A percentile compares a stretch with the other conserved stretches of the same genome.
These are phyloP conservation scores for Ridgeia piscesae DNA, from an alignment of 1,140 invertebrate species.

Conservation along the genomic window DNA sequence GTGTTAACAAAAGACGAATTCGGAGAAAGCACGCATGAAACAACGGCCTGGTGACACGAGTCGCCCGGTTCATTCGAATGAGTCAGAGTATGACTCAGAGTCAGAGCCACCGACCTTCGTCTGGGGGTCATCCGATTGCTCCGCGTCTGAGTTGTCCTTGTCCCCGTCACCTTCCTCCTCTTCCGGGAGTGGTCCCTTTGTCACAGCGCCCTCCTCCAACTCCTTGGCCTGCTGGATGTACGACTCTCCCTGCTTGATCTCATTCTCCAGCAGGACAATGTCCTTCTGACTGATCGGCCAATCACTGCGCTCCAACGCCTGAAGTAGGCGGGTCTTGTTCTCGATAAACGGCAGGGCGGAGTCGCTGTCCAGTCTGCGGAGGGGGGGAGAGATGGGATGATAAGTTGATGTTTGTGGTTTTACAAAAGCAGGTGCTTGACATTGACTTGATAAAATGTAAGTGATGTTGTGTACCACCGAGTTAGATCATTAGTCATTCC, in stretches of 20 bases:
- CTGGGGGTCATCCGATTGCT: constrained; percentile 11
- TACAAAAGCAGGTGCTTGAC: too few species aligned
- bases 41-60: background rate
- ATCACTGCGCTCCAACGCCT: constrained; percentile 54
- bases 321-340: constrained; percentile 36
- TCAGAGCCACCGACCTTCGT: constrained; percentile 16
- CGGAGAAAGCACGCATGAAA: background rate
- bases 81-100: background rate
- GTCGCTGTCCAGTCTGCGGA: constrained; percentile 34
- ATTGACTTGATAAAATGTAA: too few species aligned
- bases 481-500: too few species aligned
- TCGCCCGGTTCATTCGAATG: background rate
- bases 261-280: constrained; percentile 62
- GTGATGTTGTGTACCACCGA: too few species aligned
- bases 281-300: constrained; percentile 70
- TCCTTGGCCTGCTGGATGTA: constrained; percentile 46
- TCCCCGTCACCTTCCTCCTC: background rate
- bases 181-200: background rate
- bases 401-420: too few species aligned
- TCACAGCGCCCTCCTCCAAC: constrained; percentile 29
- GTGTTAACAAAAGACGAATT: background rate
- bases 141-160: background rate
- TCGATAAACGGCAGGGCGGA: constrained; percentile 39
- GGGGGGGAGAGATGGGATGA: background rate
- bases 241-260: constrained; percentile 40